These are phyloP conservation scores for Trissonchulus sp. DNA, from an alignment of 2,888 invertebrate genomes.

Conservation along the genomic window DNA sequence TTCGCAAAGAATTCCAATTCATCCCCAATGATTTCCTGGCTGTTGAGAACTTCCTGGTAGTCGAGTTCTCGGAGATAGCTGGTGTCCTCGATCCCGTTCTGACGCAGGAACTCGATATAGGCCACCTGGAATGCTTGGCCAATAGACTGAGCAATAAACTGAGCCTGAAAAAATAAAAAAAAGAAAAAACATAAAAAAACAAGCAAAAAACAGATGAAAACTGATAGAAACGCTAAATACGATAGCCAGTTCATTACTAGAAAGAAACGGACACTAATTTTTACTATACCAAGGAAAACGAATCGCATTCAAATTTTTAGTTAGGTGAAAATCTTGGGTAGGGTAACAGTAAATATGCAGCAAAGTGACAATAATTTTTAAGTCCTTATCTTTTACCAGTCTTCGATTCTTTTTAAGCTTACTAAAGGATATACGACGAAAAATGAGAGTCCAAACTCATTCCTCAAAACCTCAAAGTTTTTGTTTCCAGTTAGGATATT, in stretches of 20 bases:
- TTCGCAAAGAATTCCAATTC: conserved; percentile 98
- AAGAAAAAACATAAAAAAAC: background rate
- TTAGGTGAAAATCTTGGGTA: too few relatives aligned
- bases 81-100: conserved; percentile 98
- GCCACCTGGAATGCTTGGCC: conserved; percentile 99
- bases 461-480: too few relatives aligned
- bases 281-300: too few relatives aligned
- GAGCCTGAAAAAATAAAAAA: conserved; percentile 64
- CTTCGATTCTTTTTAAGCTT: too few relatives aligned
- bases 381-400: too few relatives aligned
- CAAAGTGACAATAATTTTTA: too few relatives aligned
- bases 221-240: conserved; percentile 14
- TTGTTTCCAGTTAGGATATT: too few relatives aligned
- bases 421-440: too few relatives aligned
- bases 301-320: too few relatives aligned
- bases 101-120: conserved; percentile 98
- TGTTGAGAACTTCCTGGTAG: conserved; percentile 97
- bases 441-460: too few relatives aligned
- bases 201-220: background rate
- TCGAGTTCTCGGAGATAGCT: conserved; percentile 99
- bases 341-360: too few relatives aligned
- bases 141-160: conserved; percentile 98
- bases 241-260: conserved; percentile 9
- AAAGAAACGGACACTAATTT: too few relatives aligned
- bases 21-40: conserved; percentile 98